phyloP scores from a whole-genome alignment of 2,797 vertebrate species.

The Cirrhinus molitorella region DNA sequence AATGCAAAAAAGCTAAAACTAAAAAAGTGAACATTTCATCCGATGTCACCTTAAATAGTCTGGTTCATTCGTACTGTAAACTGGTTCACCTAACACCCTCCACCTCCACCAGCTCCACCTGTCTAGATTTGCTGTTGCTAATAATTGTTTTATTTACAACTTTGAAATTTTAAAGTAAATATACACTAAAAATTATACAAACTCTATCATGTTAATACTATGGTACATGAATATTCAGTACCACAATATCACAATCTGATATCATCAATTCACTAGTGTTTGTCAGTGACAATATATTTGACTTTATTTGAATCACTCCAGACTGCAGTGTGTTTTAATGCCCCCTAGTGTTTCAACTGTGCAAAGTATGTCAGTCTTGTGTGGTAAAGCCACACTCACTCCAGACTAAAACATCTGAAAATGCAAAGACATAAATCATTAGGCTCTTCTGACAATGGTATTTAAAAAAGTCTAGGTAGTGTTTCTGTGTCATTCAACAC shows the following conservation, averaged over 20 bases:
- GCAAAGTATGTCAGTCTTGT: neutral
- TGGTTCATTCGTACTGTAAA: neutral
- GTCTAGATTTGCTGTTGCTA: neutral
- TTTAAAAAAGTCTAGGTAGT: neutral
- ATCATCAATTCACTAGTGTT: neutral
- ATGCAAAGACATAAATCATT: constrained; percentile 10
- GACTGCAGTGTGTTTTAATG: neutral
- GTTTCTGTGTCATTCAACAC: constrained; percentile 8
- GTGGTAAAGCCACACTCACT: neutral
- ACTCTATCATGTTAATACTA: neutral
- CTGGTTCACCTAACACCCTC: neutral
- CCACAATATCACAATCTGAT: neutral
- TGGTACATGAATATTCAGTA: neutral
- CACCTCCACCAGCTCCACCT: neutral
- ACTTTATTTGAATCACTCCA: neutral
- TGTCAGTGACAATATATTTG: neutral
- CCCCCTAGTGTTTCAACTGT: neutral
- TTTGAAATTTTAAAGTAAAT: neutral
- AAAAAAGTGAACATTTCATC: too few relatives aligned
- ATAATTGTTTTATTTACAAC: neutral
- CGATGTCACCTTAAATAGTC: neutral
- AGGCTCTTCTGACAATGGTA: neutral
- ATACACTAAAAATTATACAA: neutral
- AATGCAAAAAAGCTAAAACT: too few relatives aligned
- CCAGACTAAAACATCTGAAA: neutral